Percentiles rank a stretch among this genome's conserved stretches.
Conservation (phyloP, 2,797 vertebrate genomes). For the Columba guinea region DNA sequence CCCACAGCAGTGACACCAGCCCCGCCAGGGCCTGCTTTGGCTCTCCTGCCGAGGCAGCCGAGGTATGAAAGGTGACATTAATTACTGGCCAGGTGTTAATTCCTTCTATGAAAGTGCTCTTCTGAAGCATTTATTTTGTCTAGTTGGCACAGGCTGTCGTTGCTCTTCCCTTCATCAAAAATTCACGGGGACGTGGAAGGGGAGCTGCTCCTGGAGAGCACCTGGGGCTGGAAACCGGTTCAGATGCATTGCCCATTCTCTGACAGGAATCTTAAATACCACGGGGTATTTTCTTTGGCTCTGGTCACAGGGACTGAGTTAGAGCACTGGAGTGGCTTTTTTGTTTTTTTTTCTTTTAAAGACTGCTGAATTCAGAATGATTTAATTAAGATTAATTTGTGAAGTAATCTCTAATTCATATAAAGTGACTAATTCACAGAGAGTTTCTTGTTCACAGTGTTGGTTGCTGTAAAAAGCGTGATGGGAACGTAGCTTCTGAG, state of each 20-base stretch:
- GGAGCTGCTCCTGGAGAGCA: not conserved
- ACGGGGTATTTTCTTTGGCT: not conserved
- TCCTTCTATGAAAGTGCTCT: not conserved
- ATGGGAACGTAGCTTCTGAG: not conserved
- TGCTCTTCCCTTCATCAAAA: not conserved
- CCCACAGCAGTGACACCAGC: rapidly evolving
- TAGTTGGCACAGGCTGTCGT: rapidly evolving
- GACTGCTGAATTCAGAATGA: slow-evolving; percentile 3
- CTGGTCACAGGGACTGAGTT: not conserved
- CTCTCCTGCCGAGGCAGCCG: not conserved
- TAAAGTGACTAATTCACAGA: slow-evolving; percentile 10
- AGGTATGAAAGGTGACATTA: rapidly evolving
- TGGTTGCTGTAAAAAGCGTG: not conserved
- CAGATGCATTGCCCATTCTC: not conserved
- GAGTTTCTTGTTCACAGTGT: slow-evolving; percentile 19
- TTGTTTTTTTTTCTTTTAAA: not conserved
- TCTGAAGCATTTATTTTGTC: not conserved
- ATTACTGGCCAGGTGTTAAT: not conserved
- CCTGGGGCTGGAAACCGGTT: not conserved
- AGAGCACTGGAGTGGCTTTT: not conserved
- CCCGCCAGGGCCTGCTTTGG: rapidly evolving
- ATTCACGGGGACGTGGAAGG: not conserved
- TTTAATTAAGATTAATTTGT: slow-evolving; percentile 51
- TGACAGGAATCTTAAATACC: not conserved
- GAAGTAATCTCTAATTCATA: slow-evolving; percentile 28